A percentile compares a stretch with the other conserved stretches of the same genome.
Conservation (phyloP, 2,797 vertebrate genomes). For the Epinephelus awoara region DNA sequence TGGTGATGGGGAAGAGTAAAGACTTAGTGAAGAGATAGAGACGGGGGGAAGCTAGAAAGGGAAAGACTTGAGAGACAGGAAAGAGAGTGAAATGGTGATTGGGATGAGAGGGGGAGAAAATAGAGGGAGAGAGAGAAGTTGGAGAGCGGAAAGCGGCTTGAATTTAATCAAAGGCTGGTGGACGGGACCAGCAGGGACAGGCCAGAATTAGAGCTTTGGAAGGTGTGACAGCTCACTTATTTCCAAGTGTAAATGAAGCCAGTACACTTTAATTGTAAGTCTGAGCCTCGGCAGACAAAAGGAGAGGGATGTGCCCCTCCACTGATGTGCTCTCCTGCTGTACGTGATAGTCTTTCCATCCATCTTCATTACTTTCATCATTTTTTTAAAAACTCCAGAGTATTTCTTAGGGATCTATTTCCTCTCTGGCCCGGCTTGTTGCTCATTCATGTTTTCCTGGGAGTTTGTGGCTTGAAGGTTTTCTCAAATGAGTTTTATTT, state of each 20-base stretch:
- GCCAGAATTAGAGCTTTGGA: slow-evolving; percentile 61
- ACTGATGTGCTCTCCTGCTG: slow-evolving; percentile 36
- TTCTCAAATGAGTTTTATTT: slow-evolving; percentile 13
- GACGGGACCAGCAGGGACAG: slow-evolving; percentile 56
- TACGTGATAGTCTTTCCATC: slow-evolving; percentile 37
- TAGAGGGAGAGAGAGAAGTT: slow-evolving; percentile 35
- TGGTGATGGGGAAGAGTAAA: slow-evolving; percentile 25
- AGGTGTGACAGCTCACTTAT: slow-evolving; percentile 78
- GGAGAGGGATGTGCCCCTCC: slow-evolving; percentile 21
- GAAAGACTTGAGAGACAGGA: slow-evolving; percentile 34
- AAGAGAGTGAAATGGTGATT: slow-evolving; percentile 38
- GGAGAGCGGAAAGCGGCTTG: slow-evolving; percentile 51
- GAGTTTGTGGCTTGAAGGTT: slow-evolving; percentile 27
- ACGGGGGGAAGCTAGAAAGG: slow-evolving; percentile 27
- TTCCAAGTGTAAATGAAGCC: slow-evolving; percentile 75
- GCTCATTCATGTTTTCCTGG: slow-evolving; percentile 37
- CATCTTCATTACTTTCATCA: slow-evolving; percentile 44
- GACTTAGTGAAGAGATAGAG: slow-evolving; percentile 30
- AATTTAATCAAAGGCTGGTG: slow-evolving; percentile 75
- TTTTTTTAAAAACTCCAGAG: slow-evolving; percentile 14
- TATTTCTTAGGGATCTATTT: slow-evolving; percentile 34
- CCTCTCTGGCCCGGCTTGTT: slow-evolving; percentile 16
- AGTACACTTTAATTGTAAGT: slow-evolving; percentile 72
- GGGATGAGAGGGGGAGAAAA: slow-evolving; percentile 45
- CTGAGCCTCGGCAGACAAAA: slow-evolving; percentile 33